Conservation (phyloP, 2,888 invertebrate genomes). For the Slavum lentiscoides region DNA sequence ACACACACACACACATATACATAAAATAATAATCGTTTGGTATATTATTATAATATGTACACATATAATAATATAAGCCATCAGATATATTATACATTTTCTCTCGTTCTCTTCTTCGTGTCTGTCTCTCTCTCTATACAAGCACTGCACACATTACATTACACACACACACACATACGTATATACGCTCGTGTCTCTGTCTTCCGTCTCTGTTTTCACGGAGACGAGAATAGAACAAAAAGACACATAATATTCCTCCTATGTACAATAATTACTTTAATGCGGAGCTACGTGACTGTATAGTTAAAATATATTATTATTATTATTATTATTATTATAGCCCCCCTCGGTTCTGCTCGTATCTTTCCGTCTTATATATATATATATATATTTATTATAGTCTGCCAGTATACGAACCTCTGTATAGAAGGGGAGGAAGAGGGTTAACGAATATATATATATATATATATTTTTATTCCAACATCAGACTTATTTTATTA, state of each 20-base stretch:
- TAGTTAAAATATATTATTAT: conserved; percentile 52
- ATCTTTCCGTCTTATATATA: conserved; percentile 30
- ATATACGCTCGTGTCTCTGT: background rate
- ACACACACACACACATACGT: too few species aligned
- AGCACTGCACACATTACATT: background rate
- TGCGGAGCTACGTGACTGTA: conserved; percentile 47
- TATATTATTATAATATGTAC: conserved; percentile 52
- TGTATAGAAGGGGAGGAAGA: conserved; percentile 24
- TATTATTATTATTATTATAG: conserved; percentile 48
- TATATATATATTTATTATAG: background rate
- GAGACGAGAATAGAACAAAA: conserved; percentile 47
- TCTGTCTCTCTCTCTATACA: background rate
- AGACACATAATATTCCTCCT: conserved; percentile 50
- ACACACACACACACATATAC: conserved; percentile 8
- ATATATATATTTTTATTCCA: conserved; percentile 34
- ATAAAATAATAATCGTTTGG: conserved; percentile 38
- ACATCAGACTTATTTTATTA: conserved; percentile 52
- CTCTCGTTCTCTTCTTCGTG: background rate
- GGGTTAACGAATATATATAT: conserved; percentile 43
- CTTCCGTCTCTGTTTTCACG: conserved; percentile 12
- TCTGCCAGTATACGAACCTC: conserved; percentile 6
- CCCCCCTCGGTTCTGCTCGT: conserved; percentile 41
- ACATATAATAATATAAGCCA: conserved; percentile 43
- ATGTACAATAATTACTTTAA: conserved; percentile 49
- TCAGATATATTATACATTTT: conserved; percentile 47